phyloP scores from a whole-genome alignment of 2,888 invertebrate genomes.

The Polia nebulosa region DNA sequence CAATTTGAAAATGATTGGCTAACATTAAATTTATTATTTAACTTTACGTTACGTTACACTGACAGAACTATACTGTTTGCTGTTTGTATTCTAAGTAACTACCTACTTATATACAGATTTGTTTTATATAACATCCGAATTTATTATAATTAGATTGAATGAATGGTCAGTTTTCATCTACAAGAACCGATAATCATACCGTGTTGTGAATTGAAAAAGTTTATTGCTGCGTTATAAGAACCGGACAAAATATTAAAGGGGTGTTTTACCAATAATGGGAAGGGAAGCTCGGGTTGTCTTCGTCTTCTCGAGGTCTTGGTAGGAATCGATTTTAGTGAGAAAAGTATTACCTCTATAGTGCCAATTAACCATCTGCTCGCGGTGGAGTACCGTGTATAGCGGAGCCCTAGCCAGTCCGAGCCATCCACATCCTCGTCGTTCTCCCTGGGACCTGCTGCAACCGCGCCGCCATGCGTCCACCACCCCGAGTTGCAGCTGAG shows the following conservation, averaged over 20 bases:
- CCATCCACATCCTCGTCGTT: too few species aligned
- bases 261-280: not conserved
- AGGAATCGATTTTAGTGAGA: too few species aligned
- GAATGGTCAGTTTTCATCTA: not conserved
- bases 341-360: too few species aligned
- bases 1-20: not conserved
- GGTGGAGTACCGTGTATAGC: too few species aligned
- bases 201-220: not conserved
- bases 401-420: too few species aligned
- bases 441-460: too few species aligned
- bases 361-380: too few species aligned
- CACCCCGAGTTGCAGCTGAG: too few species aligned
- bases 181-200: not conserved
- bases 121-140: not conserved
- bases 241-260: not conserved
- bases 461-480: too few species aligned
- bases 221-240: conserved; percentile 15
- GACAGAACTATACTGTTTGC: not conserved
- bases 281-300: too few species aligned
- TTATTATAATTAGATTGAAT: not conserved
- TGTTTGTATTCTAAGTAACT: not conserved
- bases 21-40: not conserved
- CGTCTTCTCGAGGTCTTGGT: too few species aligned
- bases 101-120: not conserved
- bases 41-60: conserved; percentile 11